A percentile compares a stretch with the other conserved stretches of the same genome.
phyloP scores from a whole-genome alignment of 2,797 vertebrate species.

The Myotis planiceps region DNA sequence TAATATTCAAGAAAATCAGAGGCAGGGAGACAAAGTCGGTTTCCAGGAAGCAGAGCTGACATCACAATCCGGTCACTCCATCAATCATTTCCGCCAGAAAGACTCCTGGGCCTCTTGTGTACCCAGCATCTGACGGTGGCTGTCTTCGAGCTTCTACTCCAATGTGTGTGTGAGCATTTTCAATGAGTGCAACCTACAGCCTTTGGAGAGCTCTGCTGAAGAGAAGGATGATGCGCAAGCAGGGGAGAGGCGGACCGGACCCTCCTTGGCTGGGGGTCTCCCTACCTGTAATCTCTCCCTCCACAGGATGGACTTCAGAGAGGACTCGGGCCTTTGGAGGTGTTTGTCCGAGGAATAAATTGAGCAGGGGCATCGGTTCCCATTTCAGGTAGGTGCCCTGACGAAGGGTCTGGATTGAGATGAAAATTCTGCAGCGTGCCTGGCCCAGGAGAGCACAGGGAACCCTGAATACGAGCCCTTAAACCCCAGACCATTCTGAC shows the following conservation, averaged over 20 bases:
- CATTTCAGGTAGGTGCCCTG: not conserved
- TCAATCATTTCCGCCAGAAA: not conserved
- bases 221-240: not conserved
- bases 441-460: too few relatives aligned
- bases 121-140: not conserved
- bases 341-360: not conserved
- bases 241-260: not conserved
- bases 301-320: not conserved
- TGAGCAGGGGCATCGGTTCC: not conserved
- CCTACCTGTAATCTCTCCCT: too few relatives aligned
- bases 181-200: fast-evolving
- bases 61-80: not conserved
- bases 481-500: not conserved
- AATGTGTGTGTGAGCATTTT: not conserved
- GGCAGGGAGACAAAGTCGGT: not conserved
- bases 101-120: too few relatives aligned
- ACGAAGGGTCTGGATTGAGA: not conserved
- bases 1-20: not conserved
- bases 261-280: not conserved
- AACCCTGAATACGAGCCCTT: fast-evolving
- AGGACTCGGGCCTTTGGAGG: not conserved
- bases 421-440: fast-evolving
- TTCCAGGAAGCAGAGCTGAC: not conserved
- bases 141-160: not conserved
- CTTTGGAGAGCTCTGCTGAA: not conserved